These are phyloP conservation scores for Xylophagus ater DNA, from an alignment of 2,888 invertebrate species.

Conservation along the genomic window DNA sequence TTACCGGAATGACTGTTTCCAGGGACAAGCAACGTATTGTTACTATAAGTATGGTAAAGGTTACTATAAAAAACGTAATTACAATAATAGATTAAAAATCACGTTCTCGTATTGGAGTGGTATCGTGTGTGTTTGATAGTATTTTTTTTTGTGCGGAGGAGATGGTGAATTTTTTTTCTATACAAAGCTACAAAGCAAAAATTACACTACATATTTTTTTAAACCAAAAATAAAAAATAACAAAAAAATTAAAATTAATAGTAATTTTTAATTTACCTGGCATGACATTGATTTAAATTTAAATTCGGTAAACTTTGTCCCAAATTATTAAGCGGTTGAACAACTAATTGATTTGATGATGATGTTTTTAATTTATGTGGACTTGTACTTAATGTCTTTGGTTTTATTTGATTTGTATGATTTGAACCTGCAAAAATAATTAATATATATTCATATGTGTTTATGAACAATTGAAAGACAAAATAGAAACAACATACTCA, in stretches of 20 bases:
- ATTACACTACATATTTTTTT: too few species aligned
- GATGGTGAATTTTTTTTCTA: neutral
- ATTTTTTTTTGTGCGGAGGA: neutral
- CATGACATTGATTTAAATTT: conserved; percentile 35
- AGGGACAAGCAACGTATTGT: conserved; percentile 47
- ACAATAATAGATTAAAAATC: conserved; percentile 7
- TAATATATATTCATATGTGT: too few species aligned
- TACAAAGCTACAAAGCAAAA: neutral
- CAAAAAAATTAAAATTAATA: conserved; percentile 1
- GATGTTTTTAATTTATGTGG: conserved; percentile 40
- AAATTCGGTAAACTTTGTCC: conserved; percentile 77
- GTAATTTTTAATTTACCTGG: conserved; percentile 26
- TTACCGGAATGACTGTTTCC: conserved; percentile 37
- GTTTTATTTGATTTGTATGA: conserved; percentile 21
- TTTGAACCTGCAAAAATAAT: conserved; percentile 16
- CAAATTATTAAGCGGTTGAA: conserved; percentile 56
- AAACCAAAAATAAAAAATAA: conserved; percentile 5
- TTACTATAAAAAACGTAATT: conserved; percentile 26
- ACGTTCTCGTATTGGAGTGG: conserved; percentile 1
- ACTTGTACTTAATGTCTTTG: conserved; percentile 33
- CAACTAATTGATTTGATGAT: conserved; percentile 62
- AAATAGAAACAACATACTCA: conserved; percentile 18
- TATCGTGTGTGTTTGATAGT: neutral
- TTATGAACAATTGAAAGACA: too few species aligned
- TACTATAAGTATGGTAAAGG: conserved; percentile 40